A percentile compares a stretch with the other conserved stretches of the same genome.
Conservation (phyloP, 1,140 invertebrate species). For the Cryptotermes secundus region DNA sequence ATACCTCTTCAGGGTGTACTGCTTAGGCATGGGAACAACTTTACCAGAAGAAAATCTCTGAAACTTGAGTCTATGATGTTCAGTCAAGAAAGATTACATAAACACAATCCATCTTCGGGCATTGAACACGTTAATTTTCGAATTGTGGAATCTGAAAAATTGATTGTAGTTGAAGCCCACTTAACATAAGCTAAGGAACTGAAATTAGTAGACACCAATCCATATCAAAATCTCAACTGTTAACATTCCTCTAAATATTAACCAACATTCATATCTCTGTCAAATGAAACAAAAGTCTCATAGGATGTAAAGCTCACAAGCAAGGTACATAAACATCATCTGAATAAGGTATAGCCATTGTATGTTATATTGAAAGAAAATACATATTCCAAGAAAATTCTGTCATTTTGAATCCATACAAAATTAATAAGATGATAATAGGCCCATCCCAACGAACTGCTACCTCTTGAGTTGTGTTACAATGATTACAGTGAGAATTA, state of each 20-base stretch:
- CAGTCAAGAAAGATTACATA: no score
- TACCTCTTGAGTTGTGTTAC: constrained; percentile 55
- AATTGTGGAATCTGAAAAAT: no score
- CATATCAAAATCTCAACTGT: no score
- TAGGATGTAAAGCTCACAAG: background rate
- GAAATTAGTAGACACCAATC: no score
- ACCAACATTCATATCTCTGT: background rate
- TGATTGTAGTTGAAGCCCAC: no score
- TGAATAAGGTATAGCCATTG: background rate
- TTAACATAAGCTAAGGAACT: no score
- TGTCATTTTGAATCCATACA: background rate
- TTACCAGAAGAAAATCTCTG: no score
- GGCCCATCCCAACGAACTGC: constrained; percentile 28
- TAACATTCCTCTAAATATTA: background rate
- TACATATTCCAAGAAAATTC: background rate
- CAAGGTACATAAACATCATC: background rate
- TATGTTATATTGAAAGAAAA: background rate
- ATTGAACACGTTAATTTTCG: no score
- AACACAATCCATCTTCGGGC: no score
- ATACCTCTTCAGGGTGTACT: no score
- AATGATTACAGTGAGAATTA: constrained; percentile 65
- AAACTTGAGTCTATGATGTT: no score
- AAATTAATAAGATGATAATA: background rate
- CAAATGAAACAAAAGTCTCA: background rate
- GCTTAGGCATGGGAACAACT: no score